Base-by-base conservation (phyloP, 2,113 vertebrate species). In the Eptesicus fuscus region DNA sequence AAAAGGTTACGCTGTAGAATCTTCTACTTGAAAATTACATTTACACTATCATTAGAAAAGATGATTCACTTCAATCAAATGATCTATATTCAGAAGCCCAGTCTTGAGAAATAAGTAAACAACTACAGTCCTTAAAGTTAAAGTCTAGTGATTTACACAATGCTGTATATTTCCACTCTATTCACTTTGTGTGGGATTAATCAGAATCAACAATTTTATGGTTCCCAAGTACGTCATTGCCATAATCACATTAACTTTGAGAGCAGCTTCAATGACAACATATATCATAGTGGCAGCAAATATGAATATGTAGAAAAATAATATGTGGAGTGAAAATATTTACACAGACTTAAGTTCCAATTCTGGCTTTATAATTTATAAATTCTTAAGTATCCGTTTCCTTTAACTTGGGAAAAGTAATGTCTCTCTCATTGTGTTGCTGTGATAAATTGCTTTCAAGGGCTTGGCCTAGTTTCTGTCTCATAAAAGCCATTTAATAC, bases 21-120 rank as follows among this genome's bases (percentile, higher is more conserved):
- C 49, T 91, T 80, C 37, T 77, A 44, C 40, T 94, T 91, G 49
- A 91, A 84, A 93, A 74, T 32, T 30, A 28, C 65, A 74, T 74
- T 13, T 77, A 37, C 47, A n/a, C 5, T 61, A 94, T 69, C 71
- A 74, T 67, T 42, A 51, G 84, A 77, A 79, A 51, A 94, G 44
- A 93, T 96, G 95, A 96, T 78, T 97, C 79, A 94, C 30, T 77
- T 30, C 35, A 94, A 35, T 30, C 73, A 77, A 84, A 63, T 76
- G 49, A 77, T 91, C 61, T 93, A 78, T 83, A 96, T 96, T 83
- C 71, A 88, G 69, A 96, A 95, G 42, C 51, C 67, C 77, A 22
- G 42, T 85, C 90, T 97, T 97, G 82, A 95, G 96, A 97, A 97
- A 97, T 95, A 97, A 95, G 95, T 95, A 97, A 97, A 96, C 95